phyloP scores from a whole-genome alignment of 2,888 invertebrate species.

The Sesia apiformis region DNA sequence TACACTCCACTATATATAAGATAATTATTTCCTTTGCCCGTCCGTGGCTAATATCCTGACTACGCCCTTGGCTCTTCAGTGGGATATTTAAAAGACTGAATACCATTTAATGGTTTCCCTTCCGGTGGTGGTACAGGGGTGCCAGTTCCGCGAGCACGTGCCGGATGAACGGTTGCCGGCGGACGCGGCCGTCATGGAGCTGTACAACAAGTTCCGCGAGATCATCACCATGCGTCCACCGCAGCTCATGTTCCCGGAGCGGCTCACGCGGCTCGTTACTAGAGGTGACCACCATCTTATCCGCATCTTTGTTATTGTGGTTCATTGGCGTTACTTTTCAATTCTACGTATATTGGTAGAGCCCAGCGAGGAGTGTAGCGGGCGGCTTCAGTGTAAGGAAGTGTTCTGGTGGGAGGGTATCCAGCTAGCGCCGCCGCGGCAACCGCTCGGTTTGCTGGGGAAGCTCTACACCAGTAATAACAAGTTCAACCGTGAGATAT shows the following conservation, averaged over 20 bases:
- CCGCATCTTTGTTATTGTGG: background rate
- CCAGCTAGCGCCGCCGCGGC: slow-evolving; percentile 76
- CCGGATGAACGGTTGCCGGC: slow-evolving; percentile 77
- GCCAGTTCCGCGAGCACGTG: slow-evolving; percentile 82
- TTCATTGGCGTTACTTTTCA: too few species aligned
- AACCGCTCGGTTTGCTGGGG: slow-evolving; percentile 77
- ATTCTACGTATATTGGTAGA: slow-evolving; percentile 26
- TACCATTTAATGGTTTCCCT: too few species aligned
- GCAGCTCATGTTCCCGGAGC: slow-evolving; percentile 79
- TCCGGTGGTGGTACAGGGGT: slow-evolving; percentile 69
- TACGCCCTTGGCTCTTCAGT: too few species aligned
- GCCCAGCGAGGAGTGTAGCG: slow-evolving; percentile 47
- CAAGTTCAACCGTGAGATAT: slow-evolving; percentile 65
- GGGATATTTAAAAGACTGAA: too few species aligned
- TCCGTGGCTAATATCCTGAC: too few species aligned
- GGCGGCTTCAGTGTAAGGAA: slow-evolving; percentile 78
- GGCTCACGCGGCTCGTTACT: slow-evolving; percentile 78
- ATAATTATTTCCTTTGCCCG: too few species aligned
- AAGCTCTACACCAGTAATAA: slow-evolving; percentile 65
- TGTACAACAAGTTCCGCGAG: slow-evolving; percentile 74
- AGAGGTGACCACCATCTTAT: slow-evolving; percentile 47
- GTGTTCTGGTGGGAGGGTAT: slow-evolving; percentile 84
- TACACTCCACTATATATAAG: too few species aligned
- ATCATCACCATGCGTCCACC: slow-evolving; percentile 78
- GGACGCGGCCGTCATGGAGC: slow-evolving; percentile 78